Conservation (phyloP, 2,888 invertebrate species). For the Orthosia cruda region DNA sequence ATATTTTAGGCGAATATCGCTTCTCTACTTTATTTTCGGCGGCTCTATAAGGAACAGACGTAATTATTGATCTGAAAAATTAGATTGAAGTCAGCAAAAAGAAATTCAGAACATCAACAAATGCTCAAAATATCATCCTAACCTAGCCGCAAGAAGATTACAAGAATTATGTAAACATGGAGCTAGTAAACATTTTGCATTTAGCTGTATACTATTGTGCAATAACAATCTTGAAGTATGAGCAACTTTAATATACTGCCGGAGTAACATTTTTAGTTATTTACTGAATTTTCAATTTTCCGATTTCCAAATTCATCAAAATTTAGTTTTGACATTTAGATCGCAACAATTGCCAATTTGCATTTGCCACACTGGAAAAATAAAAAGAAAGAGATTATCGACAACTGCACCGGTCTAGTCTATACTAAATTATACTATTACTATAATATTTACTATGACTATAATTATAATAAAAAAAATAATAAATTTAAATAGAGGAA, state of each 20-base stretch:
- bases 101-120: not conserved
- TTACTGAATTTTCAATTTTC: slow-evolving; percentile 22
- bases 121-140: slow-evolving; percentile 51
- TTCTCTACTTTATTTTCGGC: slow-evolving; percentile 18
- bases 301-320: slow-evolving; percentile 36
- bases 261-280: slow-evolving; percentile 79
- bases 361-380: slow-evolving; percentile 8
- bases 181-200: slow-evolving; percentile 62
- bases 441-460: too few relatives aligned
- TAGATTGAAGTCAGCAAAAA: not conserved
- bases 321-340: slow-evolving; percentile 25
- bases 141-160: slow-evolving; percentile 70
- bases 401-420: not conserved
- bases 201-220: slow-evolving; percentile 65
- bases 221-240: slow-evolving; percentile 73
- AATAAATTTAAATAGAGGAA: too few relatives aligned
- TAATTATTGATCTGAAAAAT: slow-evolving; percentile 45
- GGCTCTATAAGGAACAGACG: not conserved
- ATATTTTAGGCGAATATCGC: slow-evolving; percentile 13
- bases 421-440: too few relatives aligned
- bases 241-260: slow-evolving; percentile 79
- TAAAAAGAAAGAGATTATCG: not conserved
- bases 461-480: too few relatives aligned
- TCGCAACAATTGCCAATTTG: slow-evolving; percentile 11
- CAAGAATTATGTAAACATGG: slow-evolving; percentile 58